Conservation (phyloP, 2,888 invertebrate species). For the Epinotia demarniana region DNA sequence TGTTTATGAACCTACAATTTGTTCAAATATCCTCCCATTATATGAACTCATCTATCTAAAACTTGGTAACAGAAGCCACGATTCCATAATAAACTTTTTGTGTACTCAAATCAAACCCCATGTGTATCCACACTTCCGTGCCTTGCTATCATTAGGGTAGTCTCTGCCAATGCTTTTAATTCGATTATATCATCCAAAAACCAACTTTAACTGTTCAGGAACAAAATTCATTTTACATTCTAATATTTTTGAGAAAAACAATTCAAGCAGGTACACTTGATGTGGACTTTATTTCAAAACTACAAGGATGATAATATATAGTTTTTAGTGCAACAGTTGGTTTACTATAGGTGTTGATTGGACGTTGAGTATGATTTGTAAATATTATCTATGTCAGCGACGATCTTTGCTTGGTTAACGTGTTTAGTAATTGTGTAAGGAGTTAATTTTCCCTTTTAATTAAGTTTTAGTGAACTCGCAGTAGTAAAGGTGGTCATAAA, state of each 20-base stretch:
- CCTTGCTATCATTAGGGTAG: slow-evolving; percentile 38
- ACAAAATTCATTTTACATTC: slow-evolving; percentile 1
- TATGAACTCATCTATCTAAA: not conserved
- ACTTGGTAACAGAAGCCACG: slow-evolving; percentile 25
- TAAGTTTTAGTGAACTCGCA: not conserved
- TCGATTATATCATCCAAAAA: not conserved
- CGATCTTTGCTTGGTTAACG: slow-evolving; percentile 16
- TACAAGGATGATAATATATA: not conserved
- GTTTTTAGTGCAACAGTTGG: not conserved
- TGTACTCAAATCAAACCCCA: slow-evolving; percentile 39
- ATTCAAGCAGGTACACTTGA: not conserved
- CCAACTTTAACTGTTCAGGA: not conserved
- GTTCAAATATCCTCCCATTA: not conserved
- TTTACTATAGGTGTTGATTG: slow-evolving; percentile 39
- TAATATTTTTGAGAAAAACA: not conserved
- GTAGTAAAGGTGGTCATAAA: slow-evolving; percentile 9
- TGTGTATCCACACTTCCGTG: slow-evolving; percentile 40
- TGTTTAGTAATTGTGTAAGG: slow-evolving; percentile 21
- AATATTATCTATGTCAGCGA: slow-evolving; percentile 36
- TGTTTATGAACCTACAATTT: not conserved
- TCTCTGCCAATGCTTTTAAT: not conserved
- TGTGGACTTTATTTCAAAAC: not conserved
- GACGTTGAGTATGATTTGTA: slow-evolving; percentile 25
- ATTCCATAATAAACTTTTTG: slow-evolving; percentile 36
- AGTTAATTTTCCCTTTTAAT: not conserved